These are phyloP conservation scores for Cyprinus carpio DNA, from an alignment of 2,113 vertebrate species.

Conservation along the genomic window DNA sequence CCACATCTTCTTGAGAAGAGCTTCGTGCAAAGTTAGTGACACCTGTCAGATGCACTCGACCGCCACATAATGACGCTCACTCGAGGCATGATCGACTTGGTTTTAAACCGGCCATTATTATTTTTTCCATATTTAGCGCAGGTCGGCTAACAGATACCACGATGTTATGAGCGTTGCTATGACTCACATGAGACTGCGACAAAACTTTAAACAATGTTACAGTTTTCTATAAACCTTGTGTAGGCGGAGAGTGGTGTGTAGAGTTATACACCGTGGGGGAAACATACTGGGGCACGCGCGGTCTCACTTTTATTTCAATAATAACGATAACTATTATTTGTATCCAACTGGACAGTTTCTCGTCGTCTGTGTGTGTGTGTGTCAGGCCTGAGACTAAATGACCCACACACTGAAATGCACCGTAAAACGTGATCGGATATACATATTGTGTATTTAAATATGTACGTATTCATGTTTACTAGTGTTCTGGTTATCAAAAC, in stretches of 20 bases:
- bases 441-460: neutral
- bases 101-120: too few relatives aligned
- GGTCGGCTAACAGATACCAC: neutral
- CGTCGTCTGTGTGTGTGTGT: neutral
- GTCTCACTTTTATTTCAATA: constrained; percentile 6
- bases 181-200: neutral
- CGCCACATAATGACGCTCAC: too few relatives aligned
- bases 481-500: neutral
- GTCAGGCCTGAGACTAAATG: neutral
- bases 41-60: constrained; percentile 9
- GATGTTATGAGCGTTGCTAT: neutral
- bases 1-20: too few relatives aligned
- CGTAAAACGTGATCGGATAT: neutral
- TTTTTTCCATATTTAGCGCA: neutral
- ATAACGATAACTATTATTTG: too few relatives aligned
- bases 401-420: neutral
- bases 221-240: neutral
- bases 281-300: neutral
- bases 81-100: neutral
- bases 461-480: neutral
- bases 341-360: neutral
- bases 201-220: neutral
- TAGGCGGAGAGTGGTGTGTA: constrained; percentile 15
- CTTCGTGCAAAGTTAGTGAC: neutral
- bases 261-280: neutral